A percentile compares a stretch with the other conserved stretches of the same genome.
These are phyloP conservation scores for Athetis lepigone DNA, from an alignment of 2,888 invertebrate genomes.

Conservation along the genomic window DNA sequence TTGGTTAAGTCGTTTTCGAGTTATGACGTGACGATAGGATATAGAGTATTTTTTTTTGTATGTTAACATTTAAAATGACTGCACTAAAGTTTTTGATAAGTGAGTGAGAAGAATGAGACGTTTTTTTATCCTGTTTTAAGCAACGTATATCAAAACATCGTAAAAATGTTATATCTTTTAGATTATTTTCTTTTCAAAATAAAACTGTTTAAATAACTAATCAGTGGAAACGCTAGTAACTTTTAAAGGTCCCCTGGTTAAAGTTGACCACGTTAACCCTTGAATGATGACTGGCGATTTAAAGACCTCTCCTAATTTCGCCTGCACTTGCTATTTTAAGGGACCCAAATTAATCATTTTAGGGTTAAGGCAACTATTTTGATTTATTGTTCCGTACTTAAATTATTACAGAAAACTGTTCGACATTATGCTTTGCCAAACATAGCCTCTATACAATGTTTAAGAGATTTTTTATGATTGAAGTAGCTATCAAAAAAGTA, in stretches of 20 bases:
- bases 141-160: too few species aligned
- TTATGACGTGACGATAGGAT: too few species aligned
- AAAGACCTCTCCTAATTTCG: constrained; percentile 66
- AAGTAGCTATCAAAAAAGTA: not conserved
- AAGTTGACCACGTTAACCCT: constrained; percentile 64
- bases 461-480: not conserved
- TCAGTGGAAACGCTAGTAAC: constrained; percentile 56
- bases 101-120: too few species aligned
- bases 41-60: too few species aligned
- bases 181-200: not conserved
- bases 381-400: constrained; percentile 58
- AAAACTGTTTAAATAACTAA: constrained; percentile 46
- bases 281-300: constrained; percentile 73
- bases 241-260: constrained; percentile 58
- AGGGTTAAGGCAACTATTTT: constrained; percentile 64
- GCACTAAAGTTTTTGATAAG: too few species aligned
- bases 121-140: too few species aligned
- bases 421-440: not conserved
- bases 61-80: too few species aligned
- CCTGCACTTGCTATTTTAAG: constrained; percentile 74
- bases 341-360: constrained; percentile 73
- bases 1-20: too few species aligned
- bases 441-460: not conserved
- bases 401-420: constrained; percentile 8
- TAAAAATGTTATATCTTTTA: too few species aligned